A percentile compares a stretch with the other conserved stretches of the same genome.
phyloP scores from a whole-genome alignment of 2,113 vertebrate genomes.

The Daubentonia madagascariensis region DNA sequence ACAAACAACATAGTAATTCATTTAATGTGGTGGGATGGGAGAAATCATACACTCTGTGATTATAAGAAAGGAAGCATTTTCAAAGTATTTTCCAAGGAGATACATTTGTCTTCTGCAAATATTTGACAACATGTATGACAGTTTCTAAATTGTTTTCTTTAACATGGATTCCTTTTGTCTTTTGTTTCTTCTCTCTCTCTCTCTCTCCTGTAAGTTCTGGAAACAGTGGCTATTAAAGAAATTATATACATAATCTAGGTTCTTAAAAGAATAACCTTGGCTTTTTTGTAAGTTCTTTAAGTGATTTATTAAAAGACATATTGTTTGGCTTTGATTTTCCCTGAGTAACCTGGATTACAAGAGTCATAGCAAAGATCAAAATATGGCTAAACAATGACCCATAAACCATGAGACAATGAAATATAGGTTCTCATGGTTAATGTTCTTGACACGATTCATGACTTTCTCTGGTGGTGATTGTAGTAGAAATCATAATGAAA shows the following conservation, averaged over 20 bases:
- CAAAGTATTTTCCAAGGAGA: not conserved
- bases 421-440: not conserved
- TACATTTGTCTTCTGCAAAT: not conserved
- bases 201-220: not conserved
- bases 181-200: not conserved
- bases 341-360: not conserved
- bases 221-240: not conserved
- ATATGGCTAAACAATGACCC: not conserved
- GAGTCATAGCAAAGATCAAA: not conserved
- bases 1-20: not conserved
- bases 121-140: not conserved
- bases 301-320: not conserved
- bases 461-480: not conserved
- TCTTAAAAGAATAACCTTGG: not conserved
- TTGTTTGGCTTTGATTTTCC: not conserved
- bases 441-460: not conserved
- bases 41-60: not conserved
- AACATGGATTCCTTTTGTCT: not conserved
- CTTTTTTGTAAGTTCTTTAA: not conserved
- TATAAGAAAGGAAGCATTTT: not conserved
- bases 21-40: accelerated
- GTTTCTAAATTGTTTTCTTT: not conserved
- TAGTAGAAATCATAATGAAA: not conserved
- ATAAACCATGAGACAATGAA: not conserved
- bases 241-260: not conserved